Conservation (phyloP, 2,113 vertebrate genomes). For the Oncorhynchus kisutch region DNA sequence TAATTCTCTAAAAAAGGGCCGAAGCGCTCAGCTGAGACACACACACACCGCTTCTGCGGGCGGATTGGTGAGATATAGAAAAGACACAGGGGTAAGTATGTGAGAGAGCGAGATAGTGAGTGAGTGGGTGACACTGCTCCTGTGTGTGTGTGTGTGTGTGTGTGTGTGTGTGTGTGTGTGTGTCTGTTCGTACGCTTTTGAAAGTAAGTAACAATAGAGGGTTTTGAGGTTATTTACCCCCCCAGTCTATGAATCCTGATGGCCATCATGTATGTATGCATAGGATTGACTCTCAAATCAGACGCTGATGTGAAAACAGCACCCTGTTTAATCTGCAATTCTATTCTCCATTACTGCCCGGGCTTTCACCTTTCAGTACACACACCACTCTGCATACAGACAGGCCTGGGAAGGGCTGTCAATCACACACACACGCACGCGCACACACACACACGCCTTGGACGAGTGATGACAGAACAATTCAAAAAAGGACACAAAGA, state of each 20-base stretch:
- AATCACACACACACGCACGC: slow-evolving; percentile 23
- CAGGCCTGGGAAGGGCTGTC: slow-evolving; percentile 24
- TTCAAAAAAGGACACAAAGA: too few relatives aligned
- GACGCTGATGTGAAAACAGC: slow-evolving; percentile 11
- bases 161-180: slow-evolving; percentile 50
- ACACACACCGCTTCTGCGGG: slow-evolving; percentile 66
- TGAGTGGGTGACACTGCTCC: neutral
- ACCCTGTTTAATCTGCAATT: slow-evolving; percentile 7
- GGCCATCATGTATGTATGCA: slow-evolving; percentile 50
- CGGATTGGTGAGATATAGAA: slow-evolving; percentile 72
- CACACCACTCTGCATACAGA: neutral
- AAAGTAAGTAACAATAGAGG: neutral
- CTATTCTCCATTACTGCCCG: slow-evolving; percentile 12
- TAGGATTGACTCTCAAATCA: slow-evolving; percentile 47
- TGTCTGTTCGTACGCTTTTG: neutral
- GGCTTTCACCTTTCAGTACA: neutral
- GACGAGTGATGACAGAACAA: too few relatives aligned
- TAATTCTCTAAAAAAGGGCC: slow-evolving; percentile 76
- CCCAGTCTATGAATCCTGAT: slow-evolving; percentile 37
- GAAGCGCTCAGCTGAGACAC: slow-evolving; percentile 68
- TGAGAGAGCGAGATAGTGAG: slow-evolving; percentile 11
- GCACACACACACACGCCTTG: slow-evolving; percentile 9
- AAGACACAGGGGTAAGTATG: slow-evolving; percentile 65
- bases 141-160: slow-evolving; percentile 37
- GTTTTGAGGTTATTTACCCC: too few relatives aligned